Evolutionary conservation across 2,888 invertebrate genomes (phyloP).

Genomic region (Sesia bembeciformis): DNA sequence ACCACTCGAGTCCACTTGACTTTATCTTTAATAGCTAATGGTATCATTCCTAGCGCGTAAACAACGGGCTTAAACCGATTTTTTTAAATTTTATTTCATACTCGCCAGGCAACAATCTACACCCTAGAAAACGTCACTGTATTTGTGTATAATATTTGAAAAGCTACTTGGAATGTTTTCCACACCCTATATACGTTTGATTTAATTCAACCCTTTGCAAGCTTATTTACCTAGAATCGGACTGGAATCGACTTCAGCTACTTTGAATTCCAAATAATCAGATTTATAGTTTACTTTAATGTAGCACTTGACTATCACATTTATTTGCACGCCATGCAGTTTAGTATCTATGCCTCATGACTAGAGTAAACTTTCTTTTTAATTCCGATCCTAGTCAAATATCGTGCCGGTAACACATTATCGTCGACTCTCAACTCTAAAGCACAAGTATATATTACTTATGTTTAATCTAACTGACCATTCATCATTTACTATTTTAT

Average conservation of each 20-base stretch:
- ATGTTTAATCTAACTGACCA: slow-evolving; percentile 8
- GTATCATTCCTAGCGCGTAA: slow-evolving; percentile 14
- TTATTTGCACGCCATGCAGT: slow-evolving; percentile 7
- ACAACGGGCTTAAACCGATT: slow-evolving; percentile 9
- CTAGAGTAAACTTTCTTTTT: slow-evolving; percentile 4
- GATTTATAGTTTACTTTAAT: slow-evolving; percentile 9
- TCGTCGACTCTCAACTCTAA: slow-evolving; percentile 14
- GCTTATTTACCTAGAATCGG: slow-evolving; percentile 10
- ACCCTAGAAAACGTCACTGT: slow-evolving; percentile 7
- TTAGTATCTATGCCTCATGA: slow-evolving; percentile 3
- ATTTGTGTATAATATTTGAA: slow-evolving; percentile 4
- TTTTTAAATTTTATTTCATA: slow-evolving; percentile 9
- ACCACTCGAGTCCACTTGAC: slow-evolving; percentile 11
- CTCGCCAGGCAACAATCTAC: slow-evolving; percentile 7
- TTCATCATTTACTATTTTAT: too few relatives aligned
- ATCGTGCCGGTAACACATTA: slow-evolving; percentile 10
- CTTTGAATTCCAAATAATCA: slow-evolving; percentile 7
- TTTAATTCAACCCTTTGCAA: slow-evolving; percentile 10
- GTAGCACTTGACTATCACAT: slow-evolving; percentile 9
- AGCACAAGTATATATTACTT: slow-evolving; percentile 4
- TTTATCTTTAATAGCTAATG: slow-evolving; percentile 10
- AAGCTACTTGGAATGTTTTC: neutral
- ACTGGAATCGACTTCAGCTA: slow-evolving; percentile 1
- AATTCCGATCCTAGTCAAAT: slow-evolving; percentile 2
- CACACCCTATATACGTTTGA: slow-evolving; percentile 7